Conservation (phyloP, 2,113 vertebrate genomes). For the Lucifuga dentata region DNA sequence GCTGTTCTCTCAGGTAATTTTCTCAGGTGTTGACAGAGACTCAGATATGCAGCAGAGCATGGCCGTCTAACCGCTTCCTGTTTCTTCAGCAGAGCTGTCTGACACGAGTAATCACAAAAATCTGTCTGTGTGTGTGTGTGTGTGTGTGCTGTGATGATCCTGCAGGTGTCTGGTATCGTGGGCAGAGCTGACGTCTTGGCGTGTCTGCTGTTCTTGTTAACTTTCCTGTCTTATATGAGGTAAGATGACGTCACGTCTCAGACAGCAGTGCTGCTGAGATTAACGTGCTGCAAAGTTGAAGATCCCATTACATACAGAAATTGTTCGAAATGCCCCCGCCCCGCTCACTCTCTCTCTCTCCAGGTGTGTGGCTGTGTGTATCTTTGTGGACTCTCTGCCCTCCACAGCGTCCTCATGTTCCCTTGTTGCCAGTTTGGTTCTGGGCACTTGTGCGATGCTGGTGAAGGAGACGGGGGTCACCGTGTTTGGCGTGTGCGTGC, state of each 20-base stretch:
- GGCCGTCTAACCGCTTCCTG: too few species aligned
- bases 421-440: slow-evolving; percentile 87
- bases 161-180: slow-evolving; percentile 97
- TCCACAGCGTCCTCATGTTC: slow-evolving; percentile 84
- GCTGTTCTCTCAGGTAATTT: too few species aligned
- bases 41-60: too few species aligned
- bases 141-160: slow-evolving; percentile 31
- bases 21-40: too few species aligned
- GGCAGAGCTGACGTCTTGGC: slow-evolving; percentile 96
- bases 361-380: slow-evolving; percentile 88
- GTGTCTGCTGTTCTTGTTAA: slow-evolving; percentile 92
- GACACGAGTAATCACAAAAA: not conserved
- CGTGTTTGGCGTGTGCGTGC: slow-evolving; percentile 93
- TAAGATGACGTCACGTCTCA: slow-evolving; percentile 77
- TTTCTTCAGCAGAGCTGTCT: not conserved
- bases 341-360: slow-evolving; percentile 46
- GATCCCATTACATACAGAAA: too few species aligned
- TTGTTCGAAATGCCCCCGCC: not conserved
- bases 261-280: too few species aligned
- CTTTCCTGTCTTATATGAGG: slow-evolving; percentile 97
- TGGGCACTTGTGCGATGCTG: slow-evolving; percentile 97
- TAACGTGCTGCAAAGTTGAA: too few species aligned
- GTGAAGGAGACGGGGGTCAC: slow-evolving; percentile 98
- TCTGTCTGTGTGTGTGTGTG: slow-evolving; percentile 30
- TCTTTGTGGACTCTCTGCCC: slow-evolving; percentile 82